Conservation (phyloP, 2,113 vertebrate species). For the Setophaga petechia region DNA sequence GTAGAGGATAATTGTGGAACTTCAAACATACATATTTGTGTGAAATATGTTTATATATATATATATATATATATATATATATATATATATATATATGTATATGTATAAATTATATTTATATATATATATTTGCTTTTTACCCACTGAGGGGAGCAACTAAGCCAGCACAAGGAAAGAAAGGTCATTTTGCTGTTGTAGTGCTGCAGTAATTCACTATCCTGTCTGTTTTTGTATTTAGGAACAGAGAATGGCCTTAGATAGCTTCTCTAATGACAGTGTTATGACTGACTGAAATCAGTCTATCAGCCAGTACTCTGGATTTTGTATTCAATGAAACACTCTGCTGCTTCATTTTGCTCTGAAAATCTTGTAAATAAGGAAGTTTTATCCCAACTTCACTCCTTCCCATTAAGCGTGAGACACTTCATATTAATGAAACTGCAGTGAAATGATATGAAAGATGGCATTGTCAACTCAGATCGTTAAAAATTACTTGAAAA, state of each 20-base stretch:
- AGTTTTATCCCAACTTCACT: neutral
- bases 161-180: neutral
- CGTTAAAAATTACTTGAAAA: neutral
- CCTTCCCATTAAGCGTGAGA: neutral
- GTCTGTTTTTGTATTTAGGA: neutral
- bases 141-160: neutral
- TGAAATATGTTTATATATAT: neutral
- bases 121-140: neutral
- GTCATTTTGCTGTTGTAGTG: neutral
- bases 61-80: too few species aligned
- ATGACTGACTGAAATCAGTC: neutral
- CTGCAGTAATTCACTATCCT: neutral
- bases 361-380: neutral
- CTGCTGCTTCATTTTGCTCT: neutral
- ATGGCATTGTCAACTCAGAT: neutral
- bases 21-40: neutral
- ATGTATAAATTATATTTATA: too few species aligned
- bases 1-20: neutral
- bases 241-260: neutral
- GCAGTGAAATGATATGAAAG: neutral
- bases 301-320: neutral
- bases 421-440: neutral
- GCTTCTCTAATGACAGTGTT: neutral
- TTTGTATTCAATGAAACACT: neutral
- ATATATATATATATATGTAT: neutral